A percentile compares a stretch with the other conserved stretches of the same genome.
These are phyloP conservation scores for Litocranius walleri DNA, from an alignment of 2,113 vertebrate genomes.

Conservation along the genomic window DNA sequence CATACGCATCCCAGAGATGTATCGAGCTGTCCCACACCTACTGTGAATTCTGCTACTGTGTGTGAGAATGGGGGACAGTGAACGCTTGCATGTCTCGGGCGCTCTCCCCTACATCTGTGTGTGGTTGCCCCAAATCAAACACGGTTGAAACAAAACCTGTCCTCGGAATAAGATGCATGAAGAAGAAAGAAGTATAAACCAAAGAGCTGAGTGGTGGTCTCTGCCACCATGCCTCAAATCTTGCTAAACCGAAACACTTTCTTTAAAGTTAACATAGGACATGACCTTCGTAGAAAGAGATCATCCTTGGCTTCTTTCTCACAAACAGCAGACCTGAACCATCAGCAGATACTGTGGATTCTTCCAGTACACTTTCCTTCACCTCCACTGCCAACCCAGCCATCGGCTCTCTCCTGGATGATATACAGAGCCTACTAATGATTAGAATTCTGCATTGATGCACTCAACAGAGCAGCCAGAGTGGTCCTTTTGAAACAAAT, in stretches of 20 bases:
- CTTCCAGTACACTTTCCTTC: not conserved
- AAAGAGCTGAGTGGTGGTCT: not conserved
- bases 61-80: too few species aligned
- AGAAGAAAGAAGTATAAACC: not conserved
- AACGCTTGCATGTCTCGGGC: not conserved
- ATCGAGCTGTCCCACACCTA: not conserved
- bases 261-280: not conserved
- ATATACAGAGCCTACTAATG: not conserved
- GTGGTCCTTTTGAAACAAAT: not conserved
- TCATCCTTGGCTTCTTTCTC: not conserved
- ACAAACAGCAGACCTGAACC: not conserved
- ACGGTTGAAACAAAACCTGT: not conserved
- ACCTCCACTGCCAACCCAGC: not conserved
- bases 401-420: not conserved
- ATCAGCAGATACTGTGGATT: not conserved
- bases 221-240: not conserved
- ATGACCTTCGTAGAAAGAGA: not conserved
- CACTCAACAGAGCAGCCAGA: not conserved
- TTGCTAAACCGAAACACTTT: not conserved
- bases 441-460: not conserved
- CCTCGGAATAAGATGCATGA: not conserved
- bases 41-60: not conserved
- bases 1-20: not conserved
- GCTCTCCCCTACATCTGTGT: not conserved
- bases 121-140: not conserved